Conservation (phyloP, 2,113 vertebrate species). For the Phylloscopus whistleri region DNA sequence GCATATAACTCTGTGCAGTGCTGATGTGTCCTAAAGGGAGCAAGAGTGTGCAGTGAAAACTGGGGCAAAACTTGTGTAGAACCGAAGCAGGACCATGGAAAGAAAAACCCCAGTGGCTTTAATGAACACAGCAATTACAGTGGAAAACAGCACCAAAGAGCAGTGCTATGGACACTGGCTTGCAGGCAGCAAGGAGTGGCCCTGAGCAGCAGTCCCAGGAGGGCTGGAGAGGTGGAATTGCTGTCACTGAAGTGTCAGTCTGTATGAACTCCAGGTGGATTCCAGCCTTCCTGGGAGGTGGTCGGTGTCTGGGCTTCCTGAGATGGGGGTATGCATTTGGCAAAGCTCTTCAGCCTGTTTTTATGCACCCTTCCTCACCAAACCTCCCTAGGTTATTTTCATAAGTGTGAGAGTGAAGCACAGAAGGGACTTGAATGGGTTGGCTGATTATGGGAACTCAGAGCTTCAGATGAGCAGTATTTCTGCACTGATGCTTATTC, state of each 20-base stretch:
- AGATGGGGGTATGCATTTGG: neutral
- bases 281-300: neutral
- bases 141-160: neutral
- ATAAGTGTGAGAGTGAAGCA: neutral
- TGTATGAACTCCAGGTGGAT: neutral
- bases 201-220: neutral
- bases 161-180: neutral
- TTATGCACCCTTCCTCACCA: neutral
- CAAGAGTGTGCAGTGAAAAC: neutral
- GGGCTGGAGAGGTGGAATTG: neutral
- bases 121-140: neutral
- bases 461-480: neutral
- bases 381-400: neutral
- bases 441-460: neutral
- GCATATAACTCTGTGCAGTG: neutral
- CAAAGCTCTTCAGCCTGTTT: neutral
- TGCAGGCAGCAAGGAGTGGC: neutral
- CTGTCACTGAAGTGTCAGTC: accelerated
- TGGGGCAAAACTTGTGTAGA: neutral
- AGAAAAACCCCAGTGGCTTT: neutral
- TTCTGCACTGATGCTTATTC: neutral
- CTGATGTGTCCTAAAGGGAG: neutral
- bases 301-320: neutral
- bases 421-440: neutral
- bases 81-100: neutral